These are phyloP conservation scores for Dendrolimus houi DNA, from an alignment of 2,888 invertebrate genomes.

Conservation along the genomic window DNA sequence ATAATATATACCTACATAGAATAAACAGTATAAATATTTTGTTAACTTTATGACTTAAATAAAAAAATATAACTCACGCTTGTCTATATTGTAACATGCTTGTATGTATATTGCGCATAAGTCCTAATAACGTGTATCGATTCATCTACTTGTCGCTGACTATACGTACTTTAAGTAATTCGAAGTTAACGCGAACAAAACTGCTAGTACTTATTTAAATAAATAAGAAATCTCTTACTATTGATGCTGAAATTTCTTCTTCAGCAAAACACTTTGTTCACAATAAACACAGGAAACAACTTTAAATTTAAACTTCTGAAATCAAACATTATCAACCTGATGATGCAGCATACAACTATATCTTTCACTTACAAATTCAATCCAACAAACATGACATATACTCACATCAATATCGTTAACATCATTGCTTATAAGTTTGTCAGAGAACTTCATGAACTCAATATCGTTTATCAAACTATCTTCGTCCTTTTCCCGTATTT, in stretches of 20 bases:
- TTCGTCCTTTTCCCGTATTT: background rate
- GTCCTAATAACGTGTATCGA: no score
- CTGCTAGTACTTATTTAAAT: conserved; percentile 1
- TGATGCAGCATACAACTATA: background rate
- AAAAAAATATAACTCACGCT: no score
- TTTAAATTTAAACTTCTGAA: background rate
- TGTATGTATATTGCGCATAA: no score
- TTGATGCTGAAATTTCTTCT: background rate
- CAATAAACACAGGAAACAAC: background rate
- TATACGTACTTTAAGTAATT: no score
- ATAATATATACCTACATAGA: no score
- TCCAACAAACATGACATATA: background rate
- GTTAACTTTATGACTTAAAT: no score
- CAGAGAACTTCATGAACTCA: background rate
- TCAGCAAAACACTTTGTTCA: background rate
- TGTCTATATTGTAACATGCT: no score
- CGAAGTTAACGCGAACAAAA: no score
- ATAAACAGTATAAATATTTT: no score
- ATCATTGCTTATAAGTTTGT: background rate
- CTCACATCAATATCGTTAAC: background rate
- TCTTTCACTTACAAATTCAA: background rate
- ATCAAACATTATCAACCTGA: background rate
- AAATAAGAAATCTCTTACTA: conserved; percentile 3
- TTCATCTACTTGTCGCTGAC: no score
- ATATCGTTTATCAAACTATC: background rate